Base-by-base conservation (phyloP, 2,797 vertebrate species). In the Synanceia verrucosa region DNA sequence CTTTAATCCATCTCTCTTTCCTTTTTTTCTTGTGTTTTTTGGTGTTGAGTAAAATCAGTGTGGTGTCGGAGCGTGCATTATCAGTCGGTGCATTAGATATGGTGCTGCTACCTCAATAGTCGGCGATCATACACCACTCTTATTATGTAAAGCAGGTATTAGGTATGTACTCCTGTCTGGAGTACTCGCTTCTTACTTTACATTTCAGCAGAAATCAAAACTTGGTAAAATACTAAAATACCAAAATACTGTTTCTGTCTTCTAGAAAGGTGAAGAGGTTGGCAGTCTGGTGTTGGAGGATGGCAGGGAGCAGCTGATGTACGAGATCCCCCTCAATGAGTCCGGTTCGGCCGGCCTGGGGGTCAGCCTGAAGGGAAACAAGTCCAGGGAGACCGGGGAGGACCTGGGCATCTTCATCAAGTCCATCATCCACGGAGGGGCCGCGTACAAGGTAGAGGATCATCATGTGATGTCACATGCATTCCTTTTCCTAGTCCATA, bases 361-460 rank as follows among this genome's bases (percentile, higher is more conserved):
- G 1, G 92, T 99, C 88, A 98, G 97, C 87, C 93, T 99, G 77
- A 99, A 98, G 93, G 97, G 97, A 66, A 98, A 98, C 92, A 97
- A 95, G 86, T 97, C 97, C 73, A 94, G 95, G 47, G 97, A 99
- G 91, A 98, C 96, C 0, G 95, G 96, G 26, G 95, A 95, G 33
- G 97, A 99, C 87, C 90, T 99, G 88, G 97, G 98, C 24, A 99
- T 99, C 94, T 99, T 99, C 87, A 97, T 99, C 92, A 99, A 99
- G 91, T 98, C 97, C 10, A 89, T 98, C 88, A 98, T 99, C 87
- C 96, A 97, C 0, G 97, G 97, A 85, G 97, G 97, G 24, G 97
- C 97, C 39, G 97, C 97, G 11, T 94, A 95, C 88, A 99, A 99
- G 97, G 97, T 99, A 67, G 2, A n/a, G 3, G 57, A 31, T 2